Evolutionary conservation across 2,113 vertebrate genomes (phyloP).

Genomic region (Furnarius figulus): DNA sequence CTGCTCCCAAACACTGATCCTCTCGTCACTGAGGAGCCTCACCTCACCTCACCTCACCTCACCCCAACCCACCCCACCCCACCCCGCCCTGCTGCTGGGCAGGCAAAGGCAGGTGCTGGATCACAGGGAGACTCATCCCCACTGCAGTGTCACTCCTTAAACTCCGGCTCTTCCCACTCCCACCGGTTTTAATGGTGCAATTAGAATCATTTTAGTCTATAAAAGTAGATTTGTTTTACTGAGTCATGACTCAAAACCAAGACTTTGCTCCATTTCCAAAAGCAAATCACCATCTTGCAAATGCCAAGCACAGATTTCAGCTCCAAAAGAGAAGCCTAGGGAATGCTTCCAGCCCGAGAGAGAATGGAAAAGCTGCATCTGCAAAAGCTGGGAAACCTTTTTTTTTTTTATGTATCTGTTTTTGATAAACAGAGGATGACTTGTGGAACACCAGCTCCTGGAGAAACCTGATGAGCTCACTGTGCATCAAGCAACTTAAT

Average conservation of each 20-base stretch:
- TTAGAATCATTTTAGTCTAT: neutral
- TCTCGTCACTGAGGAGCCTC: accelerated
- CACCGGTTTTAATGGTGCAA: neutral
- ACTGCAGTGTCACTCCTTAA: neutral
- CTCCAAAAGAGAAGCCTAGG: neutral
- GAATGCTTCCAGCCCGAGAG: neutral
- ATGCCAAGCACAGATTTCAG: neutral
- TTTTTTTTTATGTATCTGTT: neutral
- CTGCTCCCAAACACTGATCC: accelerated
- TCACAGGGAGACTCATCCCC: neutral
- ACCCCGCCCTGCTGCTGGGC: too few relatives aligned
- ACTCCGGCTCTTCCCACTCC: neutral
- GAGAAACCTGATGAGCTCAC: neutral
- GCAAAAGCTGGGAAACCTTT: neutral
- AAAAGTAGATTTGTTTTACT: conserved; percentile 24
- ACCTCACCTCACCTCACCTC: neutral
- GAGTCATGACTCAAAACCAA: conserved; percentile 35
- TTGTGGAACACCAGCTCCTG: neutral
- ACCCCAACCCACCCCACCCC: neutral
- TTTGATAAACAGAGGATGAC: neutral
- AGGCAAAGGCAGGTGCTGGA: neutral
- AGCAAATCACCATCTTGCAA: conserved; percentile 22
- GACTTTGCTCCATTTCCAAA: conserved; percentile 13
- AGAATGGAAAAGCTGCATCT: conserved; percentile 15
- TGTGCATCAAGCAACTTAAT: neutral